These are phyloP conservation scores for Agonopterix heracliana DNA, from an alignment of 2,888 invertebrate species.

Conservation along the genomic window DNA sequence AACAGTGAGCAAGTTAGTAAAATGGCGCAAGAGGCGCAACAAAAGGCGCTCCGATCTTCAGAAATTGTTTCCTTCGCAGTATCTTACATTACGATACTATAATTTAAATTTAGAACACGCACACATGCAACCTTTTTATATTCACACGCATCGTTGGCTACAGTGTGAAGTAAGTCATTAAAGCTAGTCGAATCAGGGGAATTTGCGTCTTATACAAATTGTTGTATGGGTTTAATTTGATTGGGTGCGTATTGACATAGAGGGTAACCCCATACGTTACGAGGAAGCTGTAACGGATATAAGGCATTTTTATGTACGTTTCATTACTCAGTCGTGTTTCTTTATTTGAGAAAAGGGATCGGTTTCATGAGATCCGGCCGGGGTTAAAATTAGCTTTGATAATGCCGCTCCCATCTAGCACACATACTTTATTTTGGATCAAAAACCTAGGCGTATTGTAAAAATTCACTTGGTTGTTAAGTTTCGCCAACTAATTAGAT, in stretches of 20 bases:
- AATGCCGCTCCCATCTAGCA: too few species aligned
- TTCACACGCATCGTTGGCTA: conserved; percentile 15
- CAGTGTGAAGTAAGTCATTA: conserved; percentile 31
- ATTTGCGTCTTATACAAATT: too few species aligned
- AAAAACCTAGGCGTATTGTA: too few species aligned
- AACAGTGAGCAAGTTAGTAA: background rate
- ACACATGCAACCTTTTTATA: conserved; percentile 17
- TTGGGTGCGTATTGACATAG: conserved; percentile 12
- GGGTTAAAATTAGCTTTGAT: conserved; percentile 22
- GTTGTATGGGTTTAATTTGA: too few species aligned
- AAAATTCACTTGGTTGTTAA: too few species aligned
- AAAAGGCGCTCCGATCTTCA: conserved; percentile 17
- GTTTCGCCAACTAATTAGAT: too few species aligned
- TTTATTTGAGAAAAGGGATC: conserved; percentile 46
- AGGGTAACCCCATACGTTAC: conserved; percentile 34
- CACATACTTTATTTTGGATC: too few species aligned
- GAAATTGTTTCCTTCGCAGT: conserved; percentile 19
- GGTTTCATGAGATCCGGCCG: conserved; percentile 29
- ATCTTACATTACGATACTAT: conserved; percentile 20
- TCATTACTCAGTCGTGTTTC: conserved; percentile 50
- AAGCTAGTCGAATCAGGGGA: conserved; percentile 2
- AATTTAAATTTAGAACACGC: conserved; percentile 39
- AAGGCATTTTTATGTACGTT: conserved; percentile 61
- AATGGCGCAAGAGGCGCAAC: conserved; percentile 15
- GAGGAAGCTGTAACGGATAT: conserved; percentile 58